These are phyloP conservation scores for Argyrosomus japonicus DNA, from an alignment of 2,113 vertebrate species.

Conservation along the genomic window DNA sequence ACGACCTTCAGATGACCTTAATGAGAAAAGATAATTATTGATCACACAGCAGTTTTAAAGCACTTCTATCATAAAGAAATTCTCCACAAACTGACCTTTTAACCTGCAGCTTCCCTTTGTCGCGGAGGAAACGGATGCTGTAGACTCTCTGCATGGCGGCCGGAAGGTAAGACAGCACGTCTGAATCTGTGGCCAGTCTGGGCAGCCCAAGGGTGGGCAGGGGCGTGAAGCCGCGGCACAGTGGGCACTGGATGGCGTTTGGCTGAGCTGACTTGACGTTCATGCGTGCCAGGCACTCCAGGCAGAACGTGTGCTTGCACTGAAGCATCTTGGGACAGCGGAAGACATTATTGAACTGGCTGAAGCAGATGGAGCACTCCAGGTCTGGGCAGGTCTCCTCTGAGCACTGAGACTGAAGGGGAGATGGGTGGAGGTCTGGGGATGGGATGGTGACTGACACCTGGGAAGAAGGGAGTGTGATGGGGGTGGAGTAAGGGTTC, in stretches of 20 bases:
- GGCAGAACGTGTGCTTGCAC: conserved; percentile 87
- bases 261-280: conserved; percentile 83
- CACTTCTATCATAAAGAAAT: too few relatives aligned
- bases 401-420: not conserved
- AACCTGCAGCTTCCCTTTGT: conserved; percentile 82
- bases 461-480: not conserved
- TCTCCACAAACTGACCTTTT: conserved; percentile 67
- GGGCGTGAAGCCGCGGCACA: conserved; percentile 81
- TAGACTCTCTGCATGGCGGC: conserved; percentile 85
- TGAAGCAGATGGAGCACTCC: conserved; percentile 88
- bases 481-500: not conserved
- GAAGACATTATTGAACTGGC: conserved; percentile 87
- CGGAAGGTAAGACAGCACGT: conserved; percentile 82
- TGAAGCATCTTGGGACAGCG: conserved; percentile 86
- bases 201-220: conserved; percentile 83
- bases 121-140: conserved; percentile 84
- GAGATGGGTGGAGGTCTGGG: conserved; percentile 37
- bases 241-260: conserved; percentile 83
- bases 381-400: conserved; percentile 71
- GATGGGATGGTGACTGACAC: conserved; percentile 49
- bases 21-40: not conserved
- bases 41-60: not conserved
- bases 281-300: conserved; percentile 87
- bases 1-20: conserved; percentile 41
- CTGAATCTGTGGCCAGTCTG: conserved; percentile 77